Evolutionary conservation across 2,888 invertebrate genomes (phyloP), one percentile per base, ranked within the genome.

Genomic region (Muscina levida): DNA sequence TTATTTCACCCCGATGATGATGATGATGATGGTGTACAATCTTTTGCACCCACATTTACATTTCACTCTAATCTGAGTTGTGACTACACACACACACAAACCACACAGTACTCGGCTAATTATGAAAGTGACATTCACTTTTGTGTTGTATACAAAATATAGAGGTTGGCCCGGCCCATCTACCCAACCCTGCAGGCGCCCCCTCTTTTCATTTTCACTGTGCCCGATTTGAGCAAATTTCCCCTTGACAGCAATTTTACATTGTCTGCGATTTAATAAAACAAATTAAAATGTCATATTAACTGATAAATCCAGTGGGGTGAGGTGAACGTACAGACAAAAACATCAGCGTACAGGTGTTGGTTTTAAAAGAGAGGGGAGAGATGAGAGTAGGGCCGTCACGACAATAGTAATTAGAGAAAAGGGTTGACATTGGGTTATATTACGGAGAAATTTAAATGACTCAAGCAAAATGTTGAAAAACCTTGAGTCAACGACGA

Each of bases 261-360:
- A 62, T 22, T 66, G 68, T 76, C 76, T 70, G 79, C 53, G 71
- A 24, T 71, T 74, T 57, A 79, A 67, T 72, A 67, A 72, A 79
- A 79, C 65, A 79, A 76, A 79, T 79, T 72, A 79, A 79, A 76
- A 79, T 79, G 79, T 79, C 79, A 79, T 72, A 76, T 76, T 76
- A 39, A 65, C 46, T 72, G 65, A 79, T 75, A 13, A 68, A 65
- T 39, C 59, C 37, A 62, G 42, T 17, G 11, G 6, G 17, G n/a
- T 26, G 72, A 4, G 42, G 48, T 67, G 46, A 66, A 77, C 31
- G 42, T 65, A 39, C 48, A 44, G 11, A n/a, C n/a, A n/a, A n/a
- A n/a, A n/a, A n/a, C n/a, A n/a, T n/a, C n/a, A n/a, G n/a, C 26
- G 37, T 42, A n/a, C 13, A 62, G 72, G 66, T 51, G 37, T 31